A percentile compares a stretch with the other conserved stretches of the same genome.
These are phyloP conservation scores for Bucco capensis DNA, from an alignment of 2,113 vertebrate species.

Conservation along the genomic window DNA sequence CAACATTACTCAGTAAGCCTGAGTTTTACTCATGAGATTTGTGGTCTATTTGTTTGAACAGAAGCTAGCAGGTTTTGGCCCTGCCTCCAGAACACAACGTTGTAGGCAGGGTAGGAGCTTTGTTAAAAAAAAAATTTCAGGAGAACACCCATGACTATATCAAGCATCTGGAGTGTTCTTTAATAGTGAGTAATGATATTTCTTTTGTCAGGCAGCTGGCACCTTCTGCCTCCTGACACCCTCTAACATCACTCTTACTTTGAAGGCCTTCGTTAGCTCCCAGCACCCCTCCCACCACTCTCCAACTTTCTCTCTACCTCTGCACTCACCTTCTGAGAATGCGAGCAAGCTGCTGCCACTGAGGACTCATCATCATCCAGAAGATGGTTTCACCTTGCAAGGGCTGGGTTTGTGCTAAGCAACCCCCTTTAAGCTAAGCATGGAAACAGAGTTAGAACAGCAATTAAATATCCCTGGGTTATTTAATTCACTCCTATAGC, in stretches of 20 bases:
- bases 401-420: background rate
- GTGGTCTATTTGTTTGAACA: background rate
- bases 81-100: background rate
- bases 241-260: constrained; percentile 59
- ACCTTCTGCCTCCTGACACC: constrained; percentile 60
- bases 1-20: background rate
- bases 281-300: constrained; percentile 22
- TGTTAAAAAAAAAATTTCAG: constrained; percentile 6
- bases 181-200: constrained; percentile 67
- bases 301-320: constrained; percentile 1
- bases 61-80: background rate
- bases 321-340: background rate
- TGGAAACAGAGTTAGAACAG: background rate
- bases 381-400: background rate
- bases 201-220: constrained; percentile 66
- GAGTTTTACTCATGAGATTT: constrained; percentile 20
- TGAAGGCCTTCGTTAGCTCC: constrained; percentile 44
- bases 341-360: background rate
- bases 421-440: background rate
- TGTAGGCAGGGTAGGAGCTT: background rate
- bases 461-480: background rate
- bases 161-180: constrained; percentile 63
- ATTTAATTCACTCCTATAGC: background rate
- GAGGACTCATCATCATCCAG: background rate
- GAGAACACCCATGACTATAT: constrained; percentile 49